These are phyloP conservation scores for Biston stratarius DNA, from an alignment of 2,888 invertebrate species.

Conservation along the genomic window DNA sequence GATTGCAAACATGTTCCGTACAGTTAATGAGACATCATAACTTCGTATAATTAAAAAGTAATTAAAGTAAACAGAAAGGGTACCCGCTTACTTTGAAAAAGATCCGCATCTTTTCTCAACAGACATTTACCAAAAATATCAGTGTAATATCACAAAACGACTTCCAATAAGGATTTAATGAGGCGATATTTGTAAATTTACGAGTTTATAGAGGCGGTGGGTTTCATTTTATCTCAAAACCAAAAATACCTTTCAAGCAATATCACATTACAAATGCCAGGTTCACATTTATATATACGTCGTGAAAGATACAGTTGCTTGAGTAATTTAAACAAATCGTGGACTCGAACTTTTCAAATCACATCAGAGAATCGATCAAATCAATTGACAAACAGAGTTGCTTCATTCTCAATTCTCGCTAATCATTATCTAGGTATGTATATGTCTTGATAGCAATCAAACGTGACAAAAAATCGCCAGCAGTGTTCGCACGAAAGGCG, in stretches of 20 bases:
- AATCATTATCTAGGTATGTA: slow-evolving; percentile 51
- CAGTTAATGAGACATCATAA: slow-evolving; percentile 12
- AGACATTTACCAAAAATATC: slow-evolving; percentile 17
- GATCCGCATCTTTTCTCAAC: slow-evolving; percentile 17
- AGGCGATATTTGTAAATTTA: slow-evolving; percentile 23
- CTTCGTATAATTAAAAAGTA: slow-evolving; percentile 7
- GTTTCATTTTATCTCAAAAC: slow-evolving; percentile 19
- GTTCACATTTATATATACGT: not conserved
- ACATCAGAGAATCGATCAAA: slow-evolving; percentile 39
- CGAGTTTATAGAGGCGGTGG: slow-evolving; percentile 17
- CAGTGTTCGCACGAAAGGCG: slow-evolving; percentile 51
- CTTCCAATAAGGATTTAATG: slow-evolving; percentile 29
- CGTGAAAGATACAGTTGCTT: slow-evolving; percentile 1
- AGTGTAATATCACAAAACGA: slow-evolving; percentile 13
- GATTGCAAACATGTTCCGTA: not conserved
- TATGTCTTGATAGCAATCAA: slow-evolving; percentile 52
- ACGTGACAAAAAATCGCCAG: slow-evolving; percentile 60
- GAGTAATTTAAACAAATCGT: not conserved
- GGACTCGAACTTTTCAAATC: slow-evolving; percentile 1
- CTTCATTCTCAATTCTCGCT: slow-evolving; percentile 46
- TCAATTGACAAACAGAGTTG: slow-evolving; percentile 42
- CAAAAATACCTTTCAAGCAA: not conserved
- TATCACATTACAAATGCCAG: not conserved
- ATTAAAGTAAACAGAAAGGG: slow-evolving; percentile 6
- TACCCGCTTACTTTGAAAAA: slow-evolving; percentile 5